A percentile compares a stretch with the other conserved stretches of the same genome.
phyloP scores from a whole-genome alignment of 2,888 invertebrate genomes.

The Callimorpha dominula region DNA sequence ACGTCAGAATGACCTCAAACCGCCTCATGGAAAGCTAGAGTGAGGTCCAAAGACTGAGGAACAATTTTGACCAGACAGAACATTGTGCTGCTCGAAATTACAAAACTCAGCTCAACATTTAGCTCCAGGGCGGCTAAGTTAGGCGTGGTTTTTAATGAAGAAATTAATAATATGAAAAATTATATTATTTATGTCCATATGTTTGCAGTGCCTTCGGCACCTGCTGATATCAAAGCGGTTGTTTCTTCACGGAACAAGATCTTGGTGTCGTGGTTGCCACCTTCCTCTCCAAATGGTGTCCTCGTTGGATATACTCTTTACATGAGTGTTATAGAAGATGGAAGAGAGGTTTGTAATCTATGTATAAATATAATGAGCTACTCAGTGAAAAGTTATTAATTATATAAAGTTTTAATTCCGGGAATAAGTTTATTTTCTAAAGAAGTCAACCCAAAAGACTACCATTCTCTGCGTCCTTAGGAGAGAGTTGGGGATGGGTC shows the following conservation, averaged over 20 bases:
- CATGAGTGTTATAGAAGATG: constrained; percentile 92
- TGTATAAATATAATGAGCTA: too few relatives aligned
- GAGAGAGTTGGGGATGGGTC: accelerated
- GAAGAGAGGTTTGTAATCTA: constrained; percentile 82
- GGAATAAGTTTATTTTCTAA: neutral
- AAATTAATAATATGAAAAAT: too few relatives aligned
- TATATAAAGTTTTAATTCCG: too few relatives aligned
- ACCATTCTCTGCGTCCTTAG: neutral
- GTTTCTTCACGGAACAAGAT: constrained; percentile 95
- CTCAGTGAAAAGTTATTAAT: too few relatives aligned
- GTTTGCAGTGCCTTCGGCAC: constrained; percentile 93
- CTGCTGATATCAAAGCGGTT: constrained; percentile 96
- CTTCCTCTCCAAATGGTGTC: constrained; percentile 93
- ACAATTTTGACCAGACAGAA: too few relatives aligned
- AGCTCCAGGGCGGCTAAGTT: too few relatives aligned
- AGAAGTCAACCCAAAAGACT: neutral
- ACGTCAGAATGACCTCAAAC: too few relatives aligned
- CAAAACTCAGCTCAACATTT: too few relatives aligned
- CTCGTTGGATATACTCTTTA: constrained; percentile 94
- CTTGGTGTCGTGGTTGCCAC: constrained; percentile 96
- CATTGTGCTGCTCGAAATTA: too few relatives aligned
- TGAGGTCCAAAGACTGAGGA: too few relatives aligned
- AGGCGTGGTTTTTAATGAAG: too few relatives aligned
- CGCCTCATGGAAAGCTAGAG: too few relatives aligned
- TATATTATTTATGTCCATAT: neutral